Evolutionary conservation across 2,113 vertebrate species (phyloP).

Genomic region (sheep (Ovis aries)): ARS-UI_Ramb_v3.0 NC_056061.1:40060001-40060500

Average conservation of each 20-base stretch:
- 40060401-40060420: neutral
- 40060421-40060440: neutral
- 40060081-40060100: neutral
- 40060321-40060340: neutral
- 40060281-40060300: neutral
- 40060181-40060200: neutral
- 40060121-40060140: neutral
- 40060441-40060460: neutral
- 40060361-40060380: neutral
- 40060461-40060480: neutral
- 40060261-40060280: neutral
- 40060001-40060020: neutral
- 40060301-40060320: neutral
- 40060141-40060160: neutral
- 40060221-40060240: neutral
- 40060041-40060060: neutral
- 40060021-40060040: neutral
- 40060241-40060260: neutral
- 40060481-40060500: neutral
- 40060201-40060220: neutral
- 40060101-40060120: neutral
- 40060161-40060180: neutral
- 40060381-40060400: neutral
- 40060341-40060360: neutral
- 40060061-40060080: neutral